Percentiles rank a stretch among this genome's conserved stretches.
phyloP scores from a whole-genome alignment of 1,140 invertebrate genomes.

The Monomorium pharaonis region DNA sequence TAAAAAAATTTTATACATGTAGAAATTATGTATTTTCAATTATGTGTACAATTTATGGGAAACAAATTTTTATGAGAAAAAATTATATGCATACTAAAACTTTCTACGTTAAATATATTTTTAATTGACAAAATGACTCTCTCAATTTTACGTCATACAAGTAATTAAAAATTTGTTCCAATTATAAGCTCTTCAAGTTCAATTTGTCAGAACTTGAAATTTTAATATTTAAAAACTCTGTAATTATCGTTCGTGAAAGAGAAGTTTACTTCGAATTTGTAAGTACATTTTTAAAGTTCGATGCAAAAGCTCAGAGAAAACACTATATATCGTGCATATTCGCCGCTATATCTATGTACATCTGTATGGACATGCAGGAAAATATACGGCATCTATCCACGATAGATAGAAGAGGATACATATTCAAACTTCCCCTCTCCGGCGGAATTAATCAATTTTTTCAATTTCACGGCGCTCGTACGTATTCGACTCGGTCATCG shows the following conservation, averaged over 20 bases:
- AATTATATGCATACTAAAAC: not conserved
- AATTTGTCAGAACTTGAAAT: conserved; percentile 13
- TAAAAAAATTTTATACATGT: not conserved
- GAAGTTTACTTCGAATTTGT: not conserved
- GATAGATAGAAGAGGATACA: conserved; percentile 15
- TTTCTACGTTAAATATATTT: not conserved
- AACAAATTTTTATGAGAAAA: not conserved
- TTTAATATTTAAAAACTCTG: conserved; percentile 17
- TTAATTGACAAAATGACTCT: not conserved
- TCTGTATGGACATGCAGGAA: not conserved
- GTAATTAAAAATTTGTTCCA: conserved; percentile 36
- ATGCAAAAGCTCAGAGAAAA: not conserved
- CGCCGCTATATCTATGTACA: not conserved
- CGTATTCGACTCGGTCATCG: conserved; percentile 36
- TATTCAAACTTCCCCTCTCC: conserved; percentile 40
- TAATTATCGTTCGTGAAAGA: conserved; percentile 9
- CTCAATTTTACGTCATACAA: not conserved
- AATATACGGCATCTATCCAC: conserved; percentile 17
- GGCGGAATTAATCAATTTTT: conserved; percentile 57
- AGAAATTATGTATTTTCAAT: not conserved
- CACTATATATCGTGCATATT: too few species aligned
- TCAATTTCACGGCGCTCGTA: conserved; percentile 52
- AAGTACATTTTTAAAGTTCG: not conserved
- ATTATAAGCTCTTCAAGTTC: not conserved
- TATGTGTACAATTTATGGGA: not conserved